Conservation (phyloP, 2,797 vertebrate species). For the Chelmon rostratus region DNA sequence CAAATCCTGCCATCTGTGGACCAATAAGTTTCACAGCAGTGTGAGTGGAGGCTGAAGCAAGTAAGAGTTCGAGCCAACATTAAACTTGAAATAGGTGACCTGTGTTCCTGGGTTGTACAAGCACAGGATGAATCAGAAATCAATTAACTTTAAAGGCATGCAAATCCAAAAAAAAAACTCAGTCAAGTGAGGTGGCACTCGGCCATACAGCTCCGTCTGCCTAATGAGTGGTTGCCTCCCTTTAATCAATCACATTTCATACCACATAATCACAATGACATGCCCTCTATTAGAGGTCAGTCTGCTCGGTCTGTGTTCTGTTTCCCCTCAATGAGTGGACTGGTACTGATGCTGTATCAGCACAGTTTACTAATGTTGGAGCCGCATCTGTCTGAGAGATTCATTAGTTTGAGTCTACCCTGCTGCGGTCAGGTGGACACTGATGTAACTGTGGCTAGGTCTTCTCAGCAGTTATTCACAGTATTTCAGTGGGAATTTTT, state of each 20-base stretch:
- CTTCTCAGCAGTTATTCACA: background rate
- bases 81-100: slow-evolving; percentile 59
- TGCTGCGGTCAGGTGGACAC: slow-evolving; percentile 10
- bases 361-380: slow-evolving; percentile 41
- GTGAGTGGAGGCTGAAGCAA: slow-evolving; percentile 27
- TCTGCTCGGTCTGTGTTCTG: slow-evolving; percentile 55
- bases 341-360: slow-evolving; percentile 46
- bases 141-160: slow-evolving; percentile 72
- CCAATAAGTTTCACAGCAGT: slow-evolving; percentile 54
- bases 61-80: slow-evolving; percentile 3
- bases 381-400: slow-evolving; percentile 26
- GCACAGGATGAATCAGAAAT: slow-evolving; percentile 65
- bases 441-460: background rate
- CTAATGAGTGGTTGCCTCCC: slow-evolving; percentile 74
- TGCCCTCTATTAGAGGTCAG: slow-evolving; percentile 77
- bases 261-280: slow-evolving; percentile 82
- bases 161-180: slow-evolving; percentile 66
- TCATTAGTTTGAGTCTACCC: slow-evolving; percentile 33
- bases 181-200: slow-evolving; percentile 61
- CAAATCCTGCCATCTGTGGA: slow-evolving; percentile 62
- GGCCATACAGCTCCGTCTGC: slow-evolving; percentile 52
- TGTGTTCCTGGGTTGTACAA: slow-evolving; percentile 53
- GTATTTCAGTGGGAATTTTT: background rate
- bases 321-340: slow-evolving; percentile 38
- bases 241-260: slow-evolving; percentile 88